Evolutionary conservation across 2,888 invertebrate genomes (phyloP).

Genomic region (Agrilus biguttatus): DNA sequence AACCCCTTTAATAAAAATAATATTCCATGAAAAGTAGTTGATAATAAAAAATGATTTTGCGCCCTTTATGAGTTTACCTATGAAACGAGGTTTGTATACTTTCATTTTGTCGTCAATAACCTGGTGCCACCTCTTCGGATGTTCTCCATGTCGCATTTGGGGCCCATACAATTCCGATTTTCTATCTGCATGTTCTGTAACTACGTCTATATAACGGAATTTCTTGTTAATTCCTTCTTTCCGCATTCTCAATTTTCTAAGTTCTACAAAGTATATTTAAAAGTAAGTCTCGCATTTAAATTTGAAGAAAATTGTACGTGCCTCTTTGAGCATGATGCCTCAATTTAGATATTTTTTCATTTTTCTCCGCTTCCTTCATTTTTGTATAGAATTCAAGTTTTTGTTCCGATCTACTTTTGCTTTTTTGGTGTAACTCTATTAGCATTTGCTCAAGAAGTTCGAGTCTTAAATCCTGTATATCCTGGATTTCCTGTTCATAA

Average conservation of each 20-base stretch:
- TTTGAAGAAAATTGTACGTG: slow-evolving; percentile 12
- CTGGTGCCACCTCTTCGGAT: slow-evolving; percentile 46
- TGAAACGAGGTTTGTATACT: slow-evolving; percentile 23
- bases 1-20: slow-evolving; percentile 34
- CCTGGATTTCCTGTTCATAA: slow-evolving; percentile 47
- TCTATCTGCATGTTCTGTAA: slow-evolving; percentile 38
- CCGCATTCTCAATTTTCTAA: slow-evolving; percentile 35
- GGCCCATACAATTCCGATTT: slow-evolving; percentile 51
- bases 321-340: slow-evolving; percentile 37
- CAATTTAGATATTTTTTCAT: slow-evolving; percentile 41
- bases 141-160: slow-evolving; percentile 46
- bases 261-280: slow-evolving; percentile 16
- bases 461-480: slow-evolving; percentile 52
- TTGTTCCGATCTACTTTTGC: slow-evolving; percentile 29
- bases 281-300: background rate
- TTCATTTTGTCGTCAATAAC: slow-evolving; percentile 27
- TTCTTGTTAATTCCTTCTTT: slow-evolving; percentile 26
- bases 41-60: too few relatives aligned
- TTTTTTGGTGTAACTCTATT: slow-evolving; percentile 36
- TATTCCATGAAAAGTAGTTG: background rate
- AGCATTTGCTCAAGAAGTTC: slow-evolving; percentile 53
- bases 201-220: slow-evolving; percentile 32
- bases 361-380: slow-evolving; percentile 39
- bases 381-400: slow-evolving; percentile 39
- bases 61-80: slow-evolving; percentile 16